phyloP scores from a whole-genome alignment of 2,797 vertebrate genomes.

The Hydrocynus forskahlii region DNA sequence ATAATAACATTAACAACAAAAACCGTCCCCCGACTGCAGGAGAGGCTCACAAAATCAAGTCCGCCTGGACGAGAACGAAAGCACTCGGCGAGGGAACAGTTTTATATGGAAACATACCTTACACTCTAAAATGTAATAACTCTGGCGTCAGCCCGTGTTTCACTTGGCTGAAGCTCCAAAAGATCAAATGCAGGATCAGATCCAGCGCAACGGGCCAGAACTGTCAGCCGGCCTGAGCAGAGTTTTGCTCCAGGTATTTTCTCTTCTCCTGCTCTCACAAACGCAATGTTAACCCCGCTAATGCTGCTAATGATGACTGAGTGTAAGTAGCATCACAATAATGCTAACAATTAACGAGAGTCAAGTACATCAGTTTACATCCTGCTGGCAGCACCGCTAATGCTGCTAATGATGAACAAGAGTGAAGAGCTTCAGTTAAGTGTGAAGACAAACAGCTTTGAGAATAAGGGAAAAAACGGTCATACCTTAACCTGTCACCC shows the following conservation, averaged over 20 bases:
- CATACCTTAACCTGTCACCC: no score
- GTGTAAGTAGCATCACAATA: neutral
- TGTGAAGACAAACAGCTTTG: no score
- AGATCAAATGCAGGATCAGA: slow-evolving; percentile 81
- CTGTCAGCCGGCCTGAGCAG: slow-evolving; percentile 74
- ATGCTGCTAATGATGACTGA: slow-evolving; percentile 24
- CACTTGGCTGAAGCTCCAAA: slow-evolving; percentile 74
- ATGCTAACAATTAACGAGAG: no score
- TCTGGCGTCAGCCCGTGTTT: slow-evolving; percentile 81
- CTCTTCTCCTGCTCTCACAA: slow-evolving; percentile 74
- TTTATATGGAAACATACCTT: slow-evolving; percentile 83
- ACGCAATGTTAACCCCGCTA: slow-evolving; percentile 68
- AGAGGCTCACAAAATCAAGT: slow-evolving; percentile 72
- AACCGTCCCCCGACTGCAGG: slow-evolving; percentile 68
- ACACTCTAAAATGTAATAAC: slow-evolving; percentile 82
- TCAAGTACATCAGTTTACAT: no score
- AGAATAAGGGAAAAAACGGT: no score
- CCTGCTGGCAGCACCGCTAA: neutral
- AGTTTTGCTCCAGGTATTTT: slow-evolving; percentile 80
- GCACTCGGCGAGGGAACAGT: slow-evolving; percentile 72
- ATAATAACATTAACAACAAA: slow-evolving; percentile 62
- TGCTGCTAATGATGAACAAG: neutral
- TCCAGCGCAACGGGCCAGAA: slow-evolving; percentile 80
- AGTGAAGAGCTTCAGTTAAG: no score
- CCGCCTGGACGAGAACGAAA: slow-evolving; percentile 72